phyloP scores from a whole-genome alignment of 2,113 vertebrate genomes.

The Calyptommatus sinebrachiatus region DNA sequence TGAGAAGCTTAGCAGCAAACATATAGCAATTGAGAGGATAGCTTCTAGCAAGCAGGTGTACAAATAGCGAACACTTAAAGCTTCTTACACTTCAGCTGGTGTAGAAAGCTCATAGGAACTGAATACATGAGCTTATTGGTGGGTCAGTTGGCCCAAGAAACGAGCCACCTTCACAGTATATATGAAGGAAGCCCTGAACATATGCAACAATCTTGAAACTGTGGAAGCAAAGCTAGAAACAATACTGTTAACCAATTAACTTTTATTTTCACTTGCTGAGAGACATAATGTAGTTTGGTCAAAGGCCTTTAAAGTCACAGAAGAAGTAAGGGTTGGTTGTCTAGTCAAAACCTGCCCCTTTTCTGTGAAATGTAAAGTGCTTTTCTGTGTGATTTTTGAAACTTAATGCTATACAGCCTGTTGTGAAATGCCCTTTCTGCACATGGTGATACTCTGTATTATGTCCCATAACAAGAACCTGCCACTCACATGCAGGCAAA shows the following conservation, averaged over 20 bases:
- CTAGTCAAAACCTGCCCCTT: background rate
- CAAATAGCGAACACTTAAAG: background rate
- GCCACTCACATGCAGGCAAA: too few relatives aligned
- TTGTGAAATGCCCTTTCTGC: background rate
- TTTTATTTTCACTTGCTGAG: background rate
- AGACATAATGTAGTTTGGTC: background rate
- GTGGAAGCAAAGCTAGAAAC: background rate
- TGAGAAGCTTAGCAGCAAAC: background rate
- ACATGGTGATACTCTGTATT: too few relatives aligned
- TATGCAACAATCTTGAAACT: background rate
- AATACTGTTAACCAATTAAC: background rate
- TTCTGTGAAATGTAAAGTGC: background rate
- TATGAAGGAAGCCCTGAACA: background rate
- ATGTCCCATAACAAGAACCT: too few relatives aligned
- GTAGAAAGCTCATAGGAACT: background rate
- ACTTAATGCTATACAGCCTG: background rate
- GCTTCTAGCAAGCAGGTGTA: background rate
- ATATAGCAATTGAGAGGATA: background rate
- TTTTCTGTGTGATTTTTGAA: background rate
- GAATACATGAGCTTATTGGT: background rate
- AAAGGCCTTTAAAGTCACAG: background rate
- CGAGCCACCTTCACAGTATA: background rate
- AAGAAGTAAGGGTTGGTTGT: background rate
- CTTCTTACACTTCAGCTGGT: background rate
- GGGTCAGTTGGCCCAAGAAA: background rate